These are phyloP conservation scores for Serranus cabrilla DNA, from an alignment of 2,797 vertebrate species.

Conservation along the genomic window DNA sequence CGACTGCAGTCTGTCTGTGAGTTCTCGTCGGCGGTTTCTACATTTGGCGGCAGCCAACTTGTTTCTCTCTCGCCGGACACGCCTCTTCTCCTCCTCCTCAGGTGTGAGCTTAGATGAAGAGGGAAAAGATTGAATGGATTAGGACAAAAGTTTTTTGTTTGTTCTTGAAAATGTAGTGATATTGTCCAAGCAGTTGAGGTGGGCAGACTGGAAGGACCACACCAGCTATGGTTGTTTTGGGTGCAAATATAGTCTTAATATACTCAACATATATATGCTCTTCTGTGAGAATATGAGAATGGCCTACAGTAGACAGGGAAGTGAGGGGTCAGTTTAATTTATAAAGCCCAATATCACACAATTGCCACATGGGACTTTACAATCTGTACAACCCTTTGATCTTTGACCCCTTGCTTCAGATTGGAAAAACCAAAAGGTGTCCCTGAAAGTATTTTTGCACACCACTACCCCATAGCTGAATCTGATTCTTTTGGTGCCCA, in stretches of 20 bases:
- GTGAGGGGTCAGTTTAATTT: too few species aligned
- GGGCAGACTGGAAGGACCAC: neutral
- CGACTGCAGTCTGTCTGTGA: conserved; percentile 96
- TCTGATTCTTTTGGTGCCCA: too few species aligned
- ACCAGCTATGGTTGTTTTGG: neutral
- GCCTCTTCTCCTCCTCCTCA: conserved; percentile 95
- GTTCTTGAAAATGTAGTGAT: conserved; percentile 16
- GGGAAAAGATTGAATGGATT: neutral
- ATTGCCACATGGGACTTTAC: too few species aligned
- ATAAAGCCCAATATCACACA: too few species aligned
- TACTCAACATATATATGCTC: neutral
- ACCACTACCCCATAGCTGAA: neutral
- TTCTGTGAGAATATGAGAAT: neutral
- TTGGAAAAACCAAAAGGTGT: neutral
- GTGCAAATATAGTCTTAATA: neutral
- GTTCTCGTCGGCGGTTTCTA: conserved; percentile 93
- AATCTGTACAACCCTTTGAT: neutral
- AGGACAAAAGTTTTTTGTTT: conserved; percentile 10
- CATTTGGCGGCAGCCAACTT: conserved; percentile 97
- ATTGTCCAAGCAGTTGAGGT: conserved; percentile 3
- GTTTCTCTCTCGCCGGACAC: conserved; percentile 94
- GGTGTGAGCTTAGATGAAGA: conserved; percentile 89
- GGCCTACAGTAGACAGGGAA: neutral
- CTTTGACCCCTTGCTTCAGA: neutral
- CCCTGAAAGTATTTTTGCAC: conserved; percentile 22